Conservation (phyloP, 2,888 invertebrate species). For the Dorcus hopei region DNA sequence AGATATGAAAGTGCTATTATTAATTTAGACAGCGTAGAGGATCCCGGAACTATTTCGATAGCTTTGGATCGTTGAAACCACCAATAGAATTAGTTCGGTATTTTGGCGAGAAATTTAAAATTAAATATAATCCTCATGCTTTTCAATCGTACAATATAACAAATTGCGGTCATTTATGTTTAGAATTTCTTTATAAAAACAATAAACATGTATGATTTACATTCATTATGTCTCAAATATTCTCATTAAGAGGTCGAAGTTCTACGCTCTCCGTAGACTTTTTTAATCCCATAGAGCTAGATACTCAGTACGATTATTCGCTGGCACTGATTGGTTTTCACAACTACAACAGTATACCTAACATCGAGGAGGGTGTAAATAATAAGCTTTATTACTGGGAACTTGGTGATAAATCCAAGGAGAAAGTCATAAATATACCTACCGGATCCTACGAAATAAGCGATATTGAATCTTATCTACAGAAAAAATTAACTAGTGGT, state of each 20-base stretch:
- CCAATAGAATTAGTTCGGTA: constrained; percentile 35
- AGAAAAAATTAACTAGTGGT: too few species aligned
- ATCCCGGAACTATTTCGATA: constrained; percentile 38
- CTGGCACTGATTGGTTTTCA: too few species aligned
- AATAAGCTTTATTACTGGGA: too few species aligned
- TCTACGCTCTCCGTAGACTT: too few species aligned
- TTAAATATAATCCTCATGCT: constrained; percentile 31
- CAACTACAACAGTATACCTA: too few species aligned
- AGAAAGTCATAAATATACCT: too few species aligned
- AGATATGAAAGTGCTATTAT: not conserved
- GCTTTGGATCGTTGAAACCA: constrained; percentile 39
- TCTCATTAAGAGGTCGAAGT: constrained; percentile 32
- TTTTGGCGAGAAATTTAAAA: constrained; percentile 16
- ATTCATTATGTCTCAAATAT: constrained; percentile 28
- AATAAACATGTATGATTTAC: constrained; percentile 5
- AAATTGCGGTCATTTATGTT: constrained; percentile 36
- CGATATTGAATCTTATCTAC: too few species aligned
- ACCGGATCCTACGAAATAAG: too few species aligned
- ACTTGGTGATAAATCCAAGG: too few species aligned
- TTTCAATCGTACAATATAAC: constrained; percentile 31
- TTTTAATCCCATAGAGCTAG: too few species aligned
- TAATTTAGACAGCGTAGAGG: constrained; percentile 30
- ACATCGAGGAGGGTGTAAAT: too few species aligned
- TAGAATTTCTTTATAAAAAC: constrained; percentile 28
- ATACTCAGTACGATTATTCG: too few species aligned